Conservation (phyloP, 2,113 vertebrate species). For the Typhlomys cinereus region DNA sequence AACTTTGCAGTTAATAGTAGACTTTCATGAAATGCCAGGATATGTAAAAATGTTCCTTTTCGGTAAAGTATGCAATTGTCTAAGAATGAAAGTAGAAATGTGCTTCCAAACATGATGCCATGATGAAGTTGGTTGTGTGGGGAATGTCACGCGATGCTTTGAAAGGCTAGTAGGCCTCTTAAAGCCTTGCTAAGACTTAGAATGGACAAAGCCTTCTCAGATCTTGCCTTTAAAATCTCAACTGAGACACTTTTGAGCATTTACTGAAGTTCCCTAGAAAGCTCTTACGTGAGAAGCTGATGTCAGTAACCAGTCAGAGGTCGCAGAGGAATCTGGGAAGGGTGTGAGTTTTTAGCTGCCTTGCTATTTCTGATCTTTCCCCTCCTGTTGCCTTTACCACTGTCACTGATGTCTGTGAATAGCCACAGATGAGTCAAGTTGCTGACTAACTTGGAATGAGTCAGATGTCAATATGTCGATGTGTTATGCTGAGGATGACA, state of each 20-base stretch:
- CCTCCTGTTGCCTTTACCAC: neutral
- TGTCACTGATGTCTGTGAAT: neutral
- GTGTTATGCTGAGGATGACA: neutral
- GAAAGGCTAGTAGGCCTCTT: neutral
- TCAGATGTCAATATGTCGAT: conserved; percentile 21
- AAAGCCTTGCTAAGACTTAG: neutral
- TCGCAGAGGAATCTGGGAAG: neutral
- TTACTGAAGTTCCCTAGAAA: neutral
- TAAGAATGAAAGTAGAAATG: neutral
- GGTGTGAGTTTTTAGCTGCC: neutral
- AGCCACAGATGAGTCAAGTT: conserved; percentile 44
- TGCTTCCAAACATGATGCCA: neutral
- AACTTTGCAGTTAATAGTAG: neutral
- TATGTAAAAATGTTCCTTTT: neutral
- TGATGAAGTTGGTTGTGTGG: neutral
- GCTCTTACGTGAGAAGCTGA: neutral
- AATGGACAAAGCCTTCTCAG: neutral
- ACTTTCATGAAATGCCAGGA: neutral
- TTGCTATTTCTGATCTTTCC: neutral
- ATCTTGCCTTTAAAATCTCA: neutral
- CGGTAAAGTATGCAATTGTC: neutral
- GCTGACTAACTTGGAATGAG: conserved; percentile 44
- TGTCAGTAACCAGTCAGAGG: neutral
- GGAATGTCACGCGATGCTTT: neutral
- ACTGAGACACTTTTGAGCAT: neutral